These are phyloP conservation scores for Zaprionus lachaisei DNA, from an alignment of 1,140 invertebrate genomes.

Conservation along the genomic window DNA sequence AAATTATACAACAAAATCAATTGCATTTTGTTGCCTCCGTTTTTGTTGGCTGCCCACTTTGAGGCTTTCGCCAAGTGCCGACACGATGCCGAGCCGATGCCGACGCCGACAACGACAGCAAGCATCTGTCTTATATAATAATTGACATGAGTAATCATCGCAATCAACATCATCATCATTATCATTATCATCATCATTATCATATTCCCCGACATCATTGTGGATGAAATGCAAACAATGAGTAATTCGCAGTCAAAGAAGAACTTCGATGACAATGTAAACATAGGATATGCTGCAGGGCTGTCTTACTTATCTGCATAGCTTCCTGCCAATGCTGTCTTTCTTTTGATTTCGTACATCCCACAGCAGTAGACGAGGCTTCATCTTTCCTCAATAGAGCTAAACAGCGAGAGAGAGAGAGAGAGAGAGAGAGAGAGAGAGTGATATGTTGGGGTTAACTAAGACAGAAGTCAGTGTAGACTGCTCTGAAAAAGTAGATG, in stretches of 20 bases:
- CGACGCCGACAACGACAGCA: not conserved
- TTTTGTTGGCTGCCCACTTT: constrained; percentile 51
- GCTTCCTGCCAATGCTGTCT: too few relatives aligned
- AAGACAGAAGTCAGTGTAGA: too few relatives aligned
- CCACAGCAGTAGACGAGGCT: too few relatives aligned
- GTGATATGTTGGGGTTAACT: too few relatives aligned
- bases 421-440: too few relatives aligned
- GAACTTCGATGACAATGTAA: not conserved
- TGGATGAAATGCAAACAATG: constrained; percentile 49
- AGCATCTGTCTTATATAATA: constrained; percentile 69
- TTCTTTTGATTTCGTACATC: too few relatives aligned
- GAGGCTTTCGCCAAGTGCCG: constrained; percentile 59
- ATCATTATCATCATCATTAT: constrained; percentile 5
- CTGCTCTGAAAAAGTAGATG: too few relatives aligned
- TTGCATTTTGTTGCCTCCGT: constrained; percentile 59
- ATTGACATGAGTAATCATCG: constrained; percentile 71
- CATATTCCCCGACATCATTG: constrained; percentile 2
- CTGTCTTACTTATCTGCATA: not conserved
- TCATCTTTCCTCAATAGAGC: too few relatives aligned
- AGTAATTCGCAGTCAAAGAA: constrained; percentile 29
- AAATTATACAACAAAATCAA: constrained; percentile 79
- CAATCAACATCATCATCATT: constrained; percentile 28
- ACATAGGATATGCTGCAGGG: not conserved
- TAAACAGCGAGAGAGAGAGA: too few relatives aligned
- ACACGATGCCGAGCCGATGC: constrained; percentile 13